These are phyloP conservation scores for Platysteira castanea DNA, from an alignment of 2,113 vertebrate species.

Conservation along the genomic window DNA sequence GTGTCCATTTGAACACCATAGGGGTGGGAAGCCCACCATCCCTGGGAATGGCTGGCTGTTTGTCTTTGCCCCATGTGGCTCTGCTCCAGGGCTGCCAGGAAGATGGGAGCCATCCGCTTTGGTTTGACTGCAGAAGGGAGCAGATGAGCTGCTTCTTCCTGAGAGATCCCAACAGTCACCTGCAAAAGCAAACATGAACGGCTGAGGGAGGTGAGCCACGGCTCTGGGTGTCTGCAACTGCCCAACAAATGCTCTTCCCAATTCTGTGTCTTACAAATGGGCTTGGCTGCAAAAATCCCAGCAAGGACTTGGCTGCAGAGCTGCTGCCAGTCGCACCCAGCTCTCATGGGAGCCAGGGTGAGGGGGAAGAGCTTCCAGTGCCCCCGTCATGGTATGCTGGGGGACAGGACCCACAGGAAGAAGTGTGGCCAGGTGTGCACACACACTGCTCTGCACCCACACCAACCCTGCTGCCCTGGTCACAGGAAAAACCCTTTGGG, in stretches of 20 bases:
- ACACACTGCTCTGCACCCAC: background rate
- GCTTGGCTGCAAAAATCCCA: background rate
- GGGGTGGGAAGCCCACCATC: background rate
- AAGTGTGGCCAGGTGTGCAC: background rate
- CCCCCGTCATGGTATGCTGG: accelerated
- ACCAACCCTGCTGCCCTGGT: background rate
- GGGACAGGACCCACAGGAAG: background rate
- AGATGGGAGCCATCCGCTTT: background rate
- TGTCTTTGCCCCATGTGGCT: background rate
- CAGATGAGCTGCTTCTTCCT: background rate
- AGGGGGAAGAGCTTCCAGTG: background rate
- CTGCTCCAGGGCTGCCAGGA: background rate
- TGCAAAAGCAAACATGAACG: accelerated
- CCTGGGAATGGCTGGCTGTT: background rate
- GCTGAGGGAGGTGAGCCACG: accelerated
- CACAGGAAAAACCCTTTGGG: background rate
- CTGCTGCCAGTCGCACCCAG: background rate
- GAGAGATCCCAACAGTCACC: background rate
- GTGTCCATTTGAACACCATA: background rate
- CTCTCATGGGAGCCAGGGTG: background rate
- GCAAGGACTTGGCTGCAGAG: background rate
- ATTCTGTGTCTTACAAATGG: background rate
- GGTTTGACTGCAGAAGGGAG: background rate
- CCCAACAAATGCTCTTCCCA: background rate
- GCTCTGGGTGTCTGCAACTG: background rate